Percentiles rank a stretch among this genome's conserved stretches.
Conservation (phyloP, 2,113 vertebrate species). For the Zosterops japonicus region DNA sequence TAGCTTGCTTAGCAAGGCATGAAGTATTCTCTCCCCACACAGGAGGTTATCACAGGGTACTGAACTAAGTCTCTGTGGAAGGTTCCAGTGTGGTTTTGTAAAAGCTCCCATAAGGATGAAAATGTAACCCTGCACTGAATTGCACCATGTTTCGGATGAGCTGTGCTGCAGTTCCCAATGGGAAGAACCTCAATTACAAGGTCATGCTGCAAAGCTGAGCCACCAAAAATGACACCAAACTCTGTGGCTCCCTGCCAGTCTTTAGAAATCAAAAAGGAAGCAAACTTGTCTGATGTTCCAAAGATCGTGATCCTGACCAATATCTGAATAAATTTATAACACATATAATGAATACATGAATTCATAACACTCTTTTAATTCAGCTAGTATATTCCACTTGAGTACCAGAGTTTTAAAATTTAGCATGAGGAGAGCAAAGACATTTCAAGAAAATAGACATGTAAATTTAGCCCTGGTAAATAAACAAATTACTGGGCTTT, state of each 20-base stretch:
- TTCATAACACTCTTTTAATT: not conserved
- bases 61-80: not conserved
- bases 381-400: not conserved
- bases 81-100: not conserved
- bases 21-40: not conserved
- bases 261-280: not conserved
- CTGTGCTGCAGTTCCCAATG: not conserved
- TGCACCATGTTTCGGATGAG: not conserved
- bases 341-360: not conserved
- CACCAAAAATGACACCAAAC: not conserved
- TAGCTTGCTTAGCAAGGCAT: not conserved
- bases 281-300: not conserved
- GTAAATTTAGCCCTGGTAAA: not conserved
- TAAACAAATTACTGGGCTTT: slow-evolving; percentile 9
- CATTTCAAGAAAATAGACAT: not conserved
- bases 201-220: not conserved
- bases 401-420: not conserved
- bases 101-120: not conserved
- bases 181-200: not conserved
- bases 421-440: not conserved
- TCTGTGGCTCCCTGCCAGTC: not conserved
- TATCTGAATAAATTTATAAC: not conserved
- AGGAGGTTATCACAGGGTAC: not conserved
- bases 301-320: not conserved
- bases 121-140: not conserved